Percentiles rank a stretch among this genome's conserved stretches.
Conservation (phyloP, 2,113 vertebrate species). For the Diphyllodes magnificus region DNA sequence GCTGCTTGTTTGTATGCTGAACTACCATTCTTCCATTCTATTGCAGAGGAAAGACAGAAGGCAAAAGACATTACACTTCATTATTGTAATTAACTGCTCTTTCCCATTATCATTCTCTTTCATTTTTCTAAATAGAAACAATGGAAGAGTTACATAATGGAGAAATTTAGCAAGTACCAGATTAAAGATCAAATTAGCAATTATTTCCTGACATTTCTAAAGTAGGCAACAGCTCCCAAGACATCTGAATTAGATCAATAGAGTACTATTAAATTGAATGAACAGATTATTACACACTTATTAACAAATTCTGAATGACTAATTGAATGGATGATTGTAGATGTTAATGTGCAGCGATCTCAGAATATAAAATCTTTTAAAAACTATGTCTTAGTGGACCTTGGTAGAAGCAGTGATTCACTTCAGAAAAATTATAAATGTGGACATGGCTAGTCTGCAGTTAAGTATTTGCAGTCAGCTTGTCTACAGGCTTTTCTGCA, state of each 20-base stretch:
- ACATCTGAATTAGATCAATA: background rate
- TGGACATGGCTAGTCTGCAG: background rate
- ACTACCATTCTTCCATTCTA: background rate
- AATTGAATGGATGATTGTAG: background rate
- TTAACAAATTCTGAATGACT: background rate
- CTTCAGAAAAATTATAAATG: background rate
- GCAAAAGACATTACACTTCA: background rate
- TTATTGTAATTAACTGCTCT: background rate
- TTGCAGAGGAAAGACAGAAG: background rate
- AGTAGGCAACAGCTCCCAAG: background rate
- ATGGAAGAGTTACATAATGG: background rate
- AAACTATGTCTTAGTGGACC: background rate
- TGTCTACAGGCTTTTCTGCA: background rate
- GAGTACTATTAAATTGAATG: background rate
- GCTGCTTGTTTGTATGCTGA: background rate
- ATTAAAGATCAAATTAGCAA: constrained; percentile 9
- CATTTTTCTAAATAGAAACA: background rate
- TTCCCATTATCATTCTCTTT: background rate
- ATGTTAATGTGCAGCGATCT: background rate
- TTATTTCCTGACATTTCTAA: constrained; percentile 8
- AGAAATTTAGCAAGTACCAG: background rate
- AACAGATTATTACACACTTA: background rate
- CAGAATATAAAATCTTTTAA: background rate
- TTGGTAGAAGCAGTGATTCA: background rate
- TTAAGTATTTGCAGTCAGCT: background rate